phyloP scores from a whole-genome alignment of 2,888 invertebrate species.

The Criorhina ranunculi region DNA sequence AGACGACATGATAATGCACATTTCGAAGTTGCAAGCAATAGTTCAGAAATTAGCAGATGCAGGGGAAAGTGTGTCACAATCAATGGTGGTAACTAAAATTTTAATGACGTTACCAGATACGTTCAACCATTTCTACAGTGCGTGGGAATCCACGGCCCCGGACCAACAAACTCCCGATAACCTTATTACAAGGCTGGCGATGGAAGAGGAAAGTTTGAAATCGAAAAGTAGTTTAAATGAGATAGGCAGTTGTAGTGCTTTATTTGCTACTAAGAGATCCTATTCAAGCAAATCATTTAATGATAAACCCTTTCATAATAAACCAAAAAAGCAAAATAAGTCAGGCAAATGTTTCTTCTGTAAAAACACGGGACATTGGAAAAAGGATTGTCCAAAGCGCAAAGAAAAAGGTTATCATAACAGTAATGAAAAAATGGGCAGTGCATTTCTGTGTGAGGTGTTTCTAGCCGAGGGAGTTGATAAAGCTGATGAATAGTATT shows the following conservation, averaged over 20 bases:
- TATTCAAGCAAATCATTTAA: background rate
- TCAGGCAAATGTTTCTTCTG: conserved; percentile 22
- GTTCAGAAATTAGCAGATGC: conserved; percentile 67
- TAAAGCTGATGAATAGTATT: conserved; percentile 34
- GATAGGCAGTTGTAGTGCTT: background rate
- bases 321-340: too few species aligned
- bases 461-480: conserved; percentile 20
- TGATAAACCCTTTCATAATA: background rate
- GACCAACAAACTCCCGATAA: background rate
- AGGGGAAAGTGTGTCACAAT: conserved; percentile 49
- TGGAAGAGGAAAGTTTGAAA: conserved; percentile 64
- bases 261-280: conserved; percentile 1
- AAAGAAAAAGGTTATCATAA: background rate
- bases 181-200: conserved; percentile 2
- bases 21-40: conserved; percentile 67
- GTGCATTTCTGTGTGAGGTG: conserved; percentile 18
- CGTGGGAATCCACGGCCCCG: conserved; percentile 22
- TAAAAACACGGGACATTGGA: conserved; percentile 22
- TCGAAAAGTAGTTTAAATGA: background rate
- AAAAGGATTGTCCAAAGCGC: conserved; percentile 7
- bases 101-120: conserved; percentile 13
- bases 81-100: conserved; percentile 26
- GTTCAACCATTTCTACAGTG: conserved; percentile 20
- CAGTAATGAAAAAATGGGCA: background rate
- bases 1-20: conserved; percentile 52